Conservation (phyloP, 92 coral and sea anemone species). For the Blastomussa wellsi region DNA sequence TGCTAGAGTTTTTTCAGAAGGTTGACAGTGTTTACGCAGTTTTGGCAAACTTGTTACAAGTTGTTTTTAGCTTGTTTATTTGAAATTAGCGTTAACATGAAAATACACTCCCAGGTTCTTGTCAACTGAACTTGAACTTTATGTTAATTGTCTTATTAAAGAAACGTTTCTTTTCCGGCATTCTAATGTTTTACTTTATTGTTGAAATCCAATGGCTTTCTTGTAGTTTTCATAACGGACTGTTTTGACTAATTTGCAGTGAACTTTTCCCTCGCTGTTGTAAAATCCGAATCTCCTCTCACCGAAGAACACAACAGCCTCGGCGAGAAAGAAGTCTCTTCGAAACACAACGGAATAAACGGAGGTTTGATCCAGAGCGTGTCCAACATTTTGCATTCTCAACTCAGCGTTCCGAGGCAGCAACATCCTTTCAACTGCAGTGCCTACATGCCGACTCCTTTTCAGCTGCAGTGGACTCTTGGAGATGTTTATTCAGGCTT, state of each 20-base stretch:
- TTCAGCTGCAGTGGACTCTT: slow-evolving; percentile 20
- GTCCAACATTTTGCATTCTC: slow-evolving; percentile 39
- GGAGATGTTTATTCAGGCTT: slow-evolving; percentile 24
- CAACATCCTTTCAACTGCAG: slow-evolving; percentile 27
- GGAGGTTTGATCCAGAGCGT: slow-evolving; percentile 34
- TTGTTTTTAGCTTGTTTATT: slow-evolving; percentile 1
- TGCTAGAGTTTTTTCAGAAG: not conserved
- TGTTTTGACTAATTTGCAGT: slow-evolving; percentile 14
- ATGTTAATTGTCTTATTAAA: not conserved
- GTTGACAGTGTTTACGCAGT: not conserved
- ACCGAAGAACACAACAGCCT: slow-evolving; percentile 2
- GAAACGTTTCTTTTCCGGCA: not conserved
- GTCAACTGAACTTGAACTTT: not conserved
- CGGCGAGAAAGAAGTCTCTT: not conserved
- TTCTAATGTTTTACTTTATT: not conserved
- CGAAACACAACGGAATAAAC: not conserved
- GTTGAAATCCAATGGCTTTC: not conserved
- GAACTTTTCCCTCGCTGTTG: slow-evolving; percentile 8
- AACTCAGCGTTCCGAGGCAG: slow-evolving; percentile 11
- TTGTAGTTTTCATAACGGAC: not conserved
- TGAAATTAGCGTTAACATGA: not conserved
- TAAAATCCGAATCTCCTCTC: slow-evolving; percentile 14
- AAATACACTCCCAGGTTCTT: not conserved
- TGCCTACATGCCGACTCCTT: slow-evolving; percentile 39
- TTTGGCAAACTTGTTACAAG: not conserved